phyloP scores from a whole-genome alignment of 2,888 invertebrate genomes.

The Pristionchus exspectatus region DNA sequence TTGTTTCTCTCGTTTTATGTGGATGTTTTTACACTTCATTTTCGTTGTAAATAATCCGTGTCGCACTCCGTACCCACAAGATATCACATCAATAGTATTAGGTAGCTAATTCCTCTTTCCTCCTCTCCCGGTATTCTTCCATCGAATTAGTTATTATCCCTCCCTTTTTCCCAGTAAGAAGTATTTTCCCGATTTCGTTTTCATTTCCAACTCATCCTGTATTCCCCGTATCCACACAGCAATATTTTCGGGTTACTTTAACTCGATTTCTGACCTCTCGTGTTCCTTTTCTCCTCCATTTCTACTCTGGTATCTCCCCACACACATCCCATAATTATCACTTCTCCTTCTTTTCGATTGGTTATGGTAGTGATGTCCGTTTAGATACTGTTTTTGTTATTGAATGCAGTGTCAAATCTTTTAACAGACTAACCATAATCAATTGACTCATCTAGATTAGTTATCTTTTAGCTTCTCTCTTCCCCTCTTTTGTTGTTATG shows the following conservation, averaged over 20 bases:
- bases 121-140: neutral
- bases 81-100: conserved; percentile 21
- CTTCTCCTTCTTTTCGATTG: neutral
- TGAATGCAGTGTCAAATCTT: conserved; percentile 10
- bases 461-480: neutral
- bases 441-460: neutral
- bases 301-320: neutral
- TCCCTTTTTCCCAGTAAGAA: neutral
- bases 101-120: neutral
- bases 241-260: conserved; percentile 11
- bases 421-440: neutral
- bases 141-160: neutral
- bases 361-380: neutral
- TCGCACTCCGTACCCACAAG: conserved; percentile 6
- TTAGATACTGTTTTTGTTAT: conserved; percentile 10
- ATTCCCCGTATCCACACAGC: conserved; percentile 26
- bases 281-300: neutral
- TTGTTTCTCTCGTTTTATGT: neutral
- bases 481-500: neutral
- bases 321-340: neutral
- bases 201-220: neutral
- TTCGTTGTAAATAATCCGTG: neutral
- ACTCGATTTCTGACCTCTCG: neutral
- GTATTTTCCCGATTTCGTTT: neutral
- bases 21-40: neutral